These are phyloP conservation scores for Nannoperca australis DNA, from an alignment of 2,797 vertebrate genomes.

Conservation along the genomic window DNA sequence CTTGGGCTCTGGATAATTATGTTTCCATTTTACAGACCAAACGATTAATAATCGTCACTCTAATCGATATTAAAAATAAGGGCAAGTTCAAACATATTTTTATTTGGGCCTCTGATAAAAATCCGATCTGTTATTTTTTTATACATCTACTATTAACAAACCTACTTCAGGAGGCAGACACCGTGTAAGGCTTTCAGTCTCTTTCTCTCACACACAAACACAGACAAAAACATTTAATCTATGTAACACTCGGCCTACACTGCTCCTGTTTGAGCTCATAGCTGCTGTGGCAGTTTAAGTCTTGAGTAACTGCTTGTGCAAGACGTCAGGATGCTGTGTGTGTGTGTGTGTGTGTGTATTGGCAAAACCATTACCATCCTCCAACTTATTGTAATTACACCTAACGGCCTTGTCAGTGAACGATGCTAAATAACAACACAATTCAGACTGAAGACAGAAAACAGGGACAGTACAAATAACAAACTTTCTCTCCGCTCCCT, in stretches of 20 bases:
- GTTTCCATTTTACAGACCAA: background rate
- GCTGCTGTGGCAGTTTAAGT: constrained; percentile 53
- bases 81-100: background rate
- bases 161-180: constrained; percentile 15
- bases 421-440: constrained; percentile 34
- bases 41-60: background rate
- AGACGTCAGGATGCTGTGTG: constrained; percentile 1
- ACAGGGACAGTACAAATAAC: constrained; percentile 28
- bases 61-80: too few species aligned
- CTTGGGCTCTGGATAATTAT: background rate
- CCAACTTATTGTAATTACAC: constrained; percentile 55
- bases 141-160: constrained; percentile 12
- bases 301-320: constrained; percentile 47
- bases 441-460: constrained; percentile 36
- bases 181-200: constrained; percentile 21
- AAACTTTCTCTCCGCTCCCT: constrained; percentile 13
- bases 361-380: constrained; percentile 50
- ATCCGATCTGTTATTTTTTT: constrained; percentile 1
- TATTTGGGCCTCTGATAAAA: constrained; percentile 6
- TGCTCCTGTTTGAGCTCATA: constrained; percentile 51
- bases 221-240: constrained; percentile 53
- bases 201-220: constrained; percentile 15
- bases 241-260: constrained; percentile 56
- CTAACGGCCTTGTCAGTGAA: constrained; percentile 45
- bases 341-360: constrained; percentile 6